phyloP scores from a whole-genome alignment of 2,797 vertebrate species.

The Rhynchonycteris naso region DNA sequence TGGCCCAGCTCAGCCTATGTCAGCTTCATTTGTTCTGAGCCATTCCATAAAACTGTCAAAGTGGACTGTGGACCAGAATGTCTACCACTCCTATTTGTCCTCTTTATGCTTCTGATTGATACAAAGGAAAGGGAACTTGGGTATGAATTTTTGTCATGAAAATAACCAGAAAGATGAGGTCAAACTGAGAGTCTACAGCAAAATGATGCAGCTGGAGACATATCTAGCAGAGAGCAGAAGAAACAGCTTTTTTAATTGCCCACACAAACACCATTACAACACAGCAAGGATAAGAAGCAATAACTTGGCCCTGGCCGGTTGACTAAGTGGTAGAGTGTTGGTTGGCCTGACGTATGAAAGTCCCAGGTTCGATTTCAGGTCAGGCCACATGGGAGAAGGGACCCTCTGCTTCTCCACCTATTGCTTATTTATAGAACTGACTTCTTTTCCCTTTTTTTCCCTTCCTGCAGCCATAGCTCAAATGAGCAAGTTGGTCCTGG shows the following conservation, averaged over 20 bases:
- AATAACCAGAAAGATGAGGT: background rate
- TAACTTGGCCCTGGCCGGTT: background rate
- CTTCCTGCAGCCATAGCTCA: too few relatives aligned
- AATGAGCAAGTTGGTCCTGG: too few relatives aligned
- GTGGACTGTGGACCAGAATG: background rate
- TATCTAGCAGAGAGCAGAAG: background rate
- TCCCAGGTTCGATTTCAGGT: too few relatives aligned
- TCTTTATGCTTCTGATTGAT: background rate
- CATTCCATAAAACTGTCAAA: slow-evolving; percentile 6
- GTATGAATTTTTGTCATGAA: background rate
- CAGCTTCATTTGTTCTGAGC: background rate
- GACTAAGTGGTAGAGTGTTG: too few relatives aligned
- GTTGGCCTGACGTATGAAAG: too few relatives aligned
- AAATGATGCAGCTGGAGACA: slow-evolving; percentile 2
- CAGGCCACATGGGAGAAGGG: too few relatives aligned
- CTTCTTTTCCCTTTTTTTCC: too few relatives aligned
- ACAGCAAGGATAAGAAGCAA: background rate
- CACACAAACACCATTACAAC: slow-evolving; percentile 41
- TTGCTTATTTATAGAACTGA: too few relatives aligned
- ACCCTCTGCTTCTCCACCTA: too few relatives aligned
- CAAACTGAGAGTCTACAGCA: background rate
- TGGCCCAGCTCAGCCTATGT: background rate
- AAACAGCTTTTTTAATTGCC: slow-evolving; percentile 46
- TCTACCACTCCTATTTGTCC: background rate
- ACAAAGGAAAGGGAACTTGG: background rate